These are phyloP conservation scores for Fukomys damarensis DNA, from an alignment of 2,113 vertebrate genomes.

Conservation along the genomic window DNA sequence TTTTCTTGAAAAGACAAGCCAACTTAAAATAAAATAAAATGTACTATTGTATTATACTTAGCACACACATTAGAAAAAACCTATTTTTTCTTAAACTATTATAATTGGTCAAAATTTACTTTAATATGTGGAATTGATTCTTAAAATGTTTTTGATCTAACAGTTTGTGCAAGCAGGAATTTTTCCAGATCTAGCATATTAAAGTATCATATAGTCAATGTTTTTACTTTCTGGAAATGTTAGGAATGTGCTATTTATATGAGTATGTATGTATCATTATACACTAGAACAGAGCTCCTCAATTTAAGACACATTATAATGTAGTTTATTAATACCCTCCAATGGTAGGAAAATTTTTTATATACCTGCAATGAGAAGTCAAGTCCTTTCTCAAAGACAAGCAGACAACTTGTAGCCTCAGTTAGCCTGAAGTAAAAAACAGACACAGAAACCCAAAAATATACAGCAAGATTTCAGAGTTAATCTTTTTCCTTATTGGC, in stretches of 20 bases:
- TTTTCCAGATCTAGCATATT: neutral
- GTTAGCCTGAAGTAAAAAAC: neutral
- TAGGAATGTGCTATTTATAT: neutral
- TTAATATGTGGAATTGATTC: neutral
- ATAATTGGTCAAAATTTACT: constrained; percentile 18
- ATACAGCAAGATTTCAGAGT: neutral
- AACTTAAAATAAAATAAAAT: constrained; percentile 17
- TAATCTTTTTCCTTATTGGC: neutral
- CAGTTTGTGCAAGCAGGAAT: neutral
- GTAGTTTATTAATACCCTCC: neutral
- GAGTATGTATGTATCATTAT: constrained; percentile 5
- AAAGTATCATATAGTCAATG: neutral
- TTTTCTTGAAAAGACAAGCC: neutral
- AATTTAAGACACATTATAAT: constrained; percentile 12
- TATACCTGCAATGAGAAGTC: neutral
- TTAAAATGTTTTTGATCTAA: constrained; percentile 40
- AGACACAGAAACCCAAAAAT: neutral
- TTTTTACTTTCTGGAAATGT: constrained; percentile 47
- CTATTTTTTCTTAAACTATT: neutral
- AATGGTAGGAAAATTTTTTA: neutral
- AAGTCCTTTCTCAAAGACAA: constrained; percentile 18
- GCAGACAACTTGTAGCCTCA: neutral
- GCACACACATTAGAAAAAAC: constrained; percentile 2
- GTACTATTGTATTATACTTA: neutral
- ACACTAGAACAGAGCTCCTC: neutral